phyloP scores from a whole-genome alignment of 2,888 invertebrate species.

The Ormyrus rosae region DNA sequence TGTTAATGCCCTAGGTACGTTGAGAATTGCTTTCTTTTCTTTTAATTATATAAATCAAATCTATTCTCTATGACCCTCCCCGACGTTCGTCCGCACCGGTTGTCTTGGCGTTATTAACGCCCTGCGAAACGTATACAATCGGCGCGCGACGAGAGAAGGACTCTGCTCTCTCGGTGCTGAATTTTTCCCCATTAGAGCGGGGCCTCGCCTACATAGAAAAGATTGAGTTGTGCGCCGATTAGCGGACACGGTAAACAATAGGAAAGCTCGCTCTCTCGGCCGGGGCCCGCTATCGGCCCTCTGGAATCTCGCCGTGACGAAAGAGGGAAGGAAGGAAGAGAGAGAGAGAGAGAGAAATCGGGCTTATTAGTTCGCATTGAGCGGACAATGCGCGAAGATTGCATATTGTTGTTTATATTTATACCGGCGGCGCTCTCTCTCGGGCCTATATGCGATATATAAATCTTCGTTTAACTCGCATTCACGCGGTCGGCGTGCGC shows the following conservation, averaged over 20 bases:
- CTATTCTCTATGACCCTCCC: too few relatives aligned
- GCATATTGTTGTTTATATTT: constrained; percentile 75
- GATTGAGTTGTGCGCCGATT: constrained; percentile 57
- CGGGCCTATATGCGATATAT: constrained; percentile 62
- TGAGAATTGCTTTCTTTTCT: too few relatives aligned
- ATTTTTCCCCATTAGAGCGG: constrained; percentile 42
- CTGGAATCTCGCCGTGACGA: constrained; percentile 59
- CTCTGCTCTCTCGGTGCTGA: too few relatives aligned
- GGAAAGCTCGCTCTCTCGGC: constrained; percentile 31
- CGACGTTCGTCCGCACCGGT: too few relatives aligned
- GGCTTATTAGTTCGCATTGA: constrained; percentile 70
- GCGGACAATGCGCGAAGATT: constrained; percentile 73
- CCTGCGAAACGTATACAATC: too few relatives aligned
- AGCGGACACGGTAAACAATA: constrained; percentile 52
- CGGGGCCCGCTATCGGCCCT: constrained; percentile 54
- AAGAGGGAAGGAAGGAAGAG: constrained; percentile 14
- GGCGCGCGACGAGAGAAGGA: too few relatives aligned
- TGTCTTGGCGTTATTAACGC: too few relatives aligned
- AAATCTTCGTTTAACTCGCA: constrained; percentile 75
- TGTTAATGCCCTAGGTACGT: too few relatives aligned
- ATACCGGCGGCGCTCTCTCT: constrained; percentile 60
- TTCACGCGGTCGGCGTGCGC: constrained; percentile 62
- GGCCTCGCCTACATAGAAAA: not conserved
- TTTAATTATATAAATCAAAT: too few relatives aligned
- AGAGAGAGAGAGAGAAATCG: constrained; percentile 1